A percentile compares a stretch with the other conserved stretches of the same genome.
Evolutionary conservation across 2,888 invertebrate genomes (phyloP).

Genomic region (Scaeva pyrastri): DNA sequence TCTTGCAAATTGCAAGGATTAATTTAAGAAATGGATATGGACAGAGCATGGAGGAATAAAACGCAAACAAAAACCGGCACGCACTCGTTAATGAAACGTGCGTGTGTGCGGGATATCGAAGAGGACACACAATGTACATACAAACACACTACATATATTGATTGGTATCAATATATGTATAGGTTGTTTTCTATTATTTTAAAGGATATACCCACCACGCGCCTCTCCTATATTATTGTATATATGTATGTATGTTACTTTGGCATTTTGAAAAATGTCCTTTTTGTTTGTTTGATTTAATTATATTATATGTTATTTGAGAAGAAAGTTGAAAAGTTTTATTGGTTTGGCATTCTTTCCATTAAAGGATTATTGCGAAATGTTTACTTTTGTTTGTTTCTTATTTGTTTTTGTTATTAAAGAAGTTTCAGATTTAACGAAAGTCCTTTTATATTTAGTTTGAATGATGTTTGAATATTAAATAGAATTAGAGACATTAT

Average conservation of each 20-base stretch:
- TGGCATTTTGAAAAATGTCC: conserved; percentile 18
- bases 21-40: conserved; percentile 37
- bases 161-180: conserved; percentile 13
- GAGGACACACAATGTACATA: background rate
- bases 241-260: background rate
- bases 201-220: conserved; percentile 26
- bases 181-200: conserved; percentile 16
- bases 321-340: conserved; percentile 67
- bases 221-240: background rate
- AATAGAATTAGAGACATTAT: background rate
- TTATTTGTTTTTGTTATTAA: conserved; percentile 49
- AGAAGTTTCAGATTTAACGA: conserved; percentile 4
- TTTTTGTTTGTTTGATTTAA: conserved; percentile 69
- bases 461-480: conserved; percentile 2
- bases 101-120: conserved; percentile 58
- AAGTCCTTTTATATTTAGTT: background rate
- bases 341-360: conserved; percentile 68
- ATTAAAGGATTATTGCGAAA: conserved; percentile 61
- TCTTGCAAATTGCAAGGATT: conserved; percentile 69
- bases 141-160: conserved; percentile 16
- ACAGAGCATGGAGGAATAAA: conserved; percentile 29
- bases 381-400: conserved; percentile 43
- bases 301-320: conserved; percentile 53
- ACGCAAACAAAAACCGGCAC: conserved; percentile 65
- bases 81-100: conserved; percentile 70